Conservation (phyloP, 1,140 invertebrate genomes). For the Druon quercuslanigerum region DNA sequence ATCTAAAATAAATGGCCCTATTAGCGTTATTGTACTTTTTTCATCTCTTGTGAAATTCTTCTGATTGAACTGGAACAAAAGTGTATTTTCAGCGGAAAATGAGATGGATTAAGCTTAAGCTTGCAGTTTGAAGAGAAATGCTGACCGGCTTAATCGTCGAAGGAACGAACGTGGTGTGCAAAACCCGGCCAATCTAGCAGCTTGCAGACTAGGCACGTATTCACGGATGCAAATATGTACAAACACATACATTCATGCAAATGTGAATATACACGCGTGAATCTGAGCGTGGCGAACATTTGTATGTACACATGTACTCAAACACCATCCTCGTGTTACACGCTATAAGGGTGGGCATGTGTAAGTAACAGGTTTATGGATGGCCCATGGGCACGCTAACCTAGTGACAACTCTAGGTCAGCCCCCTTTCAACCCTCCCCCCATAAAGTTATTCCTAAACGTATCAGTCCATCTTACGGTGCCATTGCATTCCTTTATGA, state of each 20-base stretch:
- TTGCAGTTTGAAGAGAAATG: conserved; percentile 22
- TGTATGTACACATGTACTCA: not conserved
- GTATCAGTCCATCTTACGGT: too few species aligned
- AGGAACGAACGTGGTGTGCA: conserved; percentile 1
- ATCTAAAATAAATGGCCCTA: too few species aligned
- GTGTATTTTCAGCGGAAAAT: not conserved
- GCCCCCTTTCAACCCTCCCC: not conserved
- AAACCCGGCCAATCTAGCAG: conserved; percentile 16
- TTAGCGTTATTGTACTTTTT: too few species aligned
- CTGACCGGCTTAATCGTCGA: conserved; percentile 26
- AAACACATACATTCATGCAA: not conserved
- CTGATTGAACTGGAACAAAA: not conserved
- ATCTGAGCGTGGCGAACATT: conserved; percentile 7
- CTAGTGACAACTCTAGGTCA: conserved; percentile 73
- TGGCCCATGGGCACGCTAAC: conserved; percentile 69
- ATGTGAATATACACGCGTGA: not conserved
- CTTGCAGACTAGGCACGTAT: conserved; percentile 32
- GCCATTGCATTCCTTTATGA: too few species aligned
- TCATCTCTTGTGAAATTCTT: too few species aligned
- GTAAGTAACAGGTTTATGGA: conserved; percentile 64
- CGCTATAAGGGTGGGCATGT: conserved; percentile 46
- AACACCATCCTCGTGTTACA: conserved; percentile 16
- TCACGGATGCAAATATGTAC: conserved; percentile 15
- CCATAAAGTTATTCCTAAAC: not conserved
- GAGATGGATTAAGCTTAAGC: conserved; percentile 11